phyloP scores from a whole-genome alignment of 2,797 vertebrate species.

The Lycodopsis pacificus region DNA sequence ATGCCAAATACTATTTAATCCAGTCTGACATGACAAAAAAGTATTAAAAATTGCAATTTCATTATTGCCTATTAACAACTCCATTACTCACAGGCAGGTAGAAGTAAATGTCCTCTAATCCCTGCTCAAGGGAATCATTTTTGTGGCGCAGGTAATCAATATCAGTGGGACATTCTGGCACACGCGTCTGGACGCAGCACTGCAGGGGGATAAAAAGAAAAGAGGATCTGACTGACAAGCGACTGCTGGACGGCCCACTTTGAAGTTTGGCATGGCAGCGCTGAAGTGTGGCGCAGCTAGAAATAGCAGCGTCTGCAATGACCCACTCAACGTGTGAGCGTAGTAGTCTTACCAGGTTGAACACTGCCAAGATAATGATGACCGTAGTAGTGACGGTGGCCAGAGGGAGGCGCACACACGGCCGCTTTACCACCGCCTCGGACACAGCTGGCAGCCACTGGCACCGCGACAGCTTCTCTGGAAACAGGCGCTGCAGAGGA shows the following conservation, averaged over 20 bases:
- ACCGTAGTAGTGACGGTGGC: constrained; percentile 85
- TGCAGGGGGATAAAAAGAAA: constrained; percentile 58
- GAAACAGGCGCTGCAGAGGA: constrained; percentile 85
- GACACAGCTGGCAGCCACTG: constrained; percentile 85
- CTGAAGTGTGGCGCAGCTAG: constrained; percentile 39
- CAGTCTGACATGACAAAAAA: neutral
- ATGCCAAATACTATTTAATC: constrained; percentile 5
- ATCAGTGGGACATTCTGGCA: neutral
- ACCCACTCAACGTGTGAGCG: constrained; percentile 16
- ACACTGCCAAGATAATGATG: constrained; percentile 88
- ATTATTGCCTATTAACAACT: constrained; percentile 19
- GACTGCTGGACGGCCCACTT: constrained; percentile 13
- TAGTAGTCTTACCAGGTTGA: constrained; percentile 88
- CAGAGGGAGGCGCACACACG: constrained; percentile 89
- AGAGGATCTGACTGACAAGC: constrained; percentile 54
- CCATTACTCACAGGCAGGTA: constrained; percentile 82
- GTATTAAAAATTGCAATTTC: neutral
- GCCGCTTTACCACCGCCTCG: constrained; percentile 89
- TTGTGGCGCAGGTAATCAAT: neutral
- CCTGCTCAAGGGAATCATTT: constrained; percentile 42
- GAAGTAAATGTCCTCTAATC: constrained; percentile 32
- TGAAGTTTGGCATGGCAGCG: constrained; percentile 42
- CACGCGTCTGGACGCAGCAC: constrained; percentile 49
- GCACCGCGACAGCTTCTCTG: constrained; percentile 82
- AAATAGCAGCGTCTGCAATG: constrained; percentile 45